Evolutionary conservation across 1,140 invertebrate genomes (phyloP), one percentile per base, ranked within the genome.

Genomic region (Lordiphosa mommai): DNA sequence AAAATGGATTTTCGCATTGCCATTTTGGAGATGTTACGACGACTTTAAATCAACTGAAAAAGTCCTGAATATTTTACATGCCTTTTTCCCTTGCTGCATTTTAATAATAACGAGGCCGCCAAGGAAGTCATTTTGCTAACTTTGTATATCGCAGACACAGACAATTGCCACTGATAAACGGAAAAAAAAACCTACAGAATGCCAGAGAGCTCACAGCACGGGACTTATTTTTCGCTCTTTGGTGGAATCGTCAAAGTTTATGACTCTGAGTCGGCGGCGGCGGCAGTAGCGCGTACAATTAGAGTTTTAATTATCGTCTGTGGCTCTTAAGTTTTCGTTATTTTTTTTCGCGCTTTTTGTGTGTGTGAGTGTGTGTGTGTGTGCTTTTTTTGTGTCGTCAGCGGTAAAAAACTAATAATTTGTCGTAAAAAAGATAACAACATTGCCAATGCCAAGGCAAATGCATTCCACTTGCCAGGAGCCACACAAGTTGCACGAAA

Each of bases 371-470:
- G 12, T 17, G 48, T 41, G 36, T 37, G 50, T 17, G 34, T 14
- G n/a, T 12, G 14, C 12, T 59, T 50, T 51, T 59, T 68, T 79
- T 69, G 64, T 73, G 74, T 80, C 72, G 53, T 82, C 76, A 63
- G 70, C 65, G 61, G 66, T 70, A 77, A 77, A 68, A 82, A 72
- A 84, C 77, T 82, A 84, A 82, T 82, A 82, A 84, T 82, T 82
- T 82, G 76, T 77, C 76, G 76, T 82, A 82, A 82, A 82, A 68
- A 82, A 82, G 76, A 84, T 82, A 82, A 84, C 76, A 76, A 82
- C 67, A 72, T 68, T 76, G 77, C 53, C 63, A 63, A 63, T 84
- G 77, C 59, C 51, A 72, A 59, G 36, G 50, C 47, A 16, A 36
- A 14, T 41, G 65, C 49, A 67, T 29, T 29, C 30, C 20, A 33